A percentile compares a stretch with the other conserved stretches of the same genome.
phyloP scores from a whole-genome alignment of 2,888 invertebrate species.

The Hoplodrina blanda region DNA sequence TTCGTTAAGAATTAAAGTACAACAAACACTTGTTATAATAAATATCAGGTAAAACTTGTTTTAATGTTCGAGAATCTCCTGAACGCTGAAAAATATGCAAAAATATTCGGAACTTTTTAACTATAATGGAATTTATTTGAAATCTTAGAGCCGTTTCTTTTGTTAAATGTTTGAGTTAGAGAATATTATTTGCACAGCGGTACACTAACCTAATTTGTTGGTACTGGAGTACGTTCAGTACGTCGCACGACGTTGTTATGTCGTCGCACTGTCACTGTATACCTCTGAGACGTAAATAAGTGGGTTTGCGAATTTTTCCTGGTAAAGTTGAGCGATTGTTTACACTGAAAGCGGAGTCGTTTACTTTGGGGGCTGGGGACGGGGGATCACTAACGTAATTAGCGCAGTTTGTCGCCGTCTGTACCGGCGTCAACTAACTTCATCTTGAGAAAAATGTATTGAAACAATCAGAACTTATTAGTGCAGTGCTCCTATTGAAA shows the following conservation, averaged over 20 bases:
- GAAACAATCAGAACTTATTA: constrained; percentile 73
- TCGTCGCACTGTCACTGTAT: constrained; percentile 77
- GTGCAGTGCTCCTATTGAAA: constrained; percentile 65
- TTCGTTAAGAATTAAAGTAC: constrained; percentile 37
- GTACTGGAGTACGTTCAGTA: constrained; percentile 52
- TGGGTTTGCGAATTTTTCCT: constrained; percentile 88
- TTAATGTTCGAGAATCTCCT: constrained; percentile 49
- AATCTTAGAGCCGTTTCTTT: constrained; percentile 44
- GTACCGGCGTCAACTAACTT: constrained; percentile 76
- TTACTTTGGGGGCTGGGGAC: constrained; percentile 79
- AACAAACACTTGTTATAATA: constrained; percentile 44
- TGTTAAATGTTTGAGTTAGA: constrained; percentile 42
- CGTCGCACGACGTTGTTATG: constrained; percentile 65
- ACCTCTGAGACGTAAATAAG: constrained; percentile 86
- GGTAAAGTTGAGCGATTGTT: constrained; percentile 87
- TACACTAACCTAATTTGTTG: constrained; percentile 53
- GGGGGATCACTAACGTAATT: constrained; percentile 86
- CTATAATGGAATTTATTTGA: constrained; percentile 53
- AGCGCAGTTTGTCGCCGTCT: constrained; percentile 79
- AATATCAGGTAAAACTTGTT: constrained; percentile 41
- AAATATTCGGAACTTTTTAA: constrained; percentile 54
- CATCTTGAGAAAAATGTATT: constrained; percentile 77
- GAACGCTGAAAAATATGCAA: constrained; percentile 53
- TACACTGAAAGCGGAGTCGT: constrained; percentile 87
- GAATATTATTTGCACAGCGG: constrained; percentile 44